Evolutionary conservation across 2,113 vertebrate genomes (phyloP), one percentile per base, ranked within the genome.

Genomic region (human): DNA sequence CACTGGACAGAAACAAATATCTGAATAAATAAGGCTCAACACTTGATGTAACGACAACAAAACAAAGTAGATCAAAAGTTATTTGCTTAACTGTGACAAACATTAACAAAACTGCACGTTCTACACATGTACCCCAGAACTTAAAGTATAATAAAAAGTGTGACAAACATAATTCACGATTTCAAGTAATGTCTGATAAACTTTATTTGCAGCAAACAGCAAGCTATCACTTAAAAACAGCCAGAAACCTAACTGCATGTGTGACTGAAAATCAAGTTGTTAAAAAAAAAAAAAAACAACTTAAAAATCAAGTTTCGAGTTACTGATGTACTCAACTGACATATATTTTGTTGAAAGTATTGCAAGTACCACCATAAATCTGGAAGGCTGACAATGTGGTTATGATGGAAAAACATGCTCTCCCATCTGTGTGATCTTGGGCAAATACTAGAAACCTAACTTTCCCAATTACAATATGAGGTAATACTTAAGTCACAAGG

Each of bases 401-500:
- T 82, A 68, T 70, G 89, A 93, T 8, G 50, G 93, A 25, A 93
- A 97, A 96, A 70, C 35, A 96, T 50, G 86, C 50, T 92, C 76
- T 90, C 87, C 83, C 59, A 83, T 96, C 84, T 93, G 78, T 43
- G 61, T 48, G 75, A 92, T 92, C 55, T 17, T 84, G 61, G 83
- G 57, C 81, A 84, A 96, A 92, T 70, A 90, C 79, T 89, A 61
- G 79, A 52, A 94, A 93, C 30, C 48, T 87, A 91, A 50, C 86
- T 83, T 94, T 96, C 64, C 90, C 93, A 86, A 83, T 73, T 91
- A 96, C 55, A 84, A 64, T 86, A 91, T 94, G 95, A 96, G 35
- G 94, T 92, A 90, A 97, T 85, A 88, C 66, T 90, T 84, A 96
- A 96, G 59, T 97, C 97, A 97, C 89, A 93, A 78, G 83, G 79